These are phyloP conservation scores for Ditula angustiorana DNA, from an alignment of 2,888 invertebrate species.

Conservation along the genomic window DNA sequence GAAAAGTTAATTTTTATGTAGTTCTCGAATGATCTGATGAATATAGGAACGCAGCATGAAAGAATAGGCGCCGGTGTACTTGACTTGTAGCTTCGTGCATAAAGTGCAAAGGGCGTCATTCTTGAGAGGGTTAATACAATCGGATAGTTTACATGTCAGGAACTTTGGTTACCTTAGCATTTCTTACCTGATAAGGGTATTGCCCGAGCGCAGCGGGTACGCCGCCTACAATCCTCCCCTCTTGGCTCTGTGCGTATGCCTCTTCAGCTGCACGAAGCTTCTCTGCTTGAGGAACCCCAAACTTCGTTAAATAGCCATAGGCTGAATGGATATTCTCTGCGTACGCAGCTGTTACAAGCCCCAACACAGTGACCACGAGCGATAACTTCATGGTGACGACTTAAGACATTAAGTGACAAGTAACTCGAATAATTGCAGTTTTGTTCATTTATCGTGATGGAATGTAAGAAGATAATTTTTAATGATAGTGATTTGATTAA, in stretches of 20 bases:
- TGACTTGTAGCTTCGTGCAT: too few relatives aligned
- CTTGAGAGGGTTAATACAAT: too few relatives aligned
- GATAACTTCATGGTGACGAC: not conserved
- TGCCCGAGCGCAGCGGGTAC: conserved; percentile 51
- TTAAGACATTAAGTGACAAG: not conserved
- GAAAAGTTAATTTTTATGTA: too few relatives aligned
- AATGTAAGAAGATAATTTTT: not conserved
- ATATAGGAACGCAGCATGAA: too few relatives aligned
- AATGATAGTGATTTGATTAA: not conserved
- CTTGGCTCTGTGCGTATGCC: conserved; percentile 41
- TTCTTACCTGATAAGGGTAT: conserved; percentile 60
- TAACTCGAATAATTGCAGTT: not conserved
- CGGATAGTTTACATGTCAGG: not conserved
- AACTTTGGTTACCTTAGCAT: not conserved
- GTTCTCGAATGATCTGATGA: too few relatives aligned
- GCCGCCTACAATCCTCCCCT: conserved; percentile 62
- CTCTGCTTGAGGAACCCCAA: conserved; percentile 58
- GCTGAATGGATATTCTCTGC: conserved; percentile 45
- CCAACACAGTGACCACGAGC: not conserved
- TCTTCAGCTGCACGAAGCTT: conserved; percentile 58
- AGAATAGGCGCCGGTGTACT: too few relatives aligned
- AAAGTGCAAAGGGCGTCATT: too few relatives aligned
- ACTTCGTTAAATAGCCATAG: conserved; percentile 56
- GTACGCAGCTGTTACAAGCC: not conserved
- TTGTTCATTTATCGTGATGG: not conserved